Conservation (phyloP, 1,140 invertebrate species). For the Luehdorfia chinensis region DNA sequence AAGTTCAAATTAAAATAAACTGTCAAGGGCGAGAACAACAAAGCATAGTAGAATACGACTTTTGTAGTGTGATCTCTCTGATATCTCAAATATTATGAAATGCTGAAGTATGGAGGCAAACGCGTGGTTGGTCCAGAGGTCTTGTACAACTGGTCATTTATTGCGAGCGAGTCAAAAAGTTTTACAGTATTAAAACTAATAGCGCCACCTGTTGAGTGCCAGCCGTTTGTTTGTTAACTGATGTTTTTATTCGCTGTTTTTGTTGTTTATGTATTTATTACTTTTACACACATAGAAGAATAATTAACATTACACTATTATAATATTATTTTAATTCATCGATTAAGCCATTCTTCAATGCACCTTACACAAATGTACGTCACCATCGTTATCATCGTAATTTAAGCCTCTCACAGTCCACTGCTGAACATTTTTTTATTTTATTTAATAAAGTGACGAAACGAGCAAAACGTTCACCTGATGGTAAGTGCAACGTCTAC, state of each 20-base stretch:
- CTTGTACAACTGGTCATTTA: constrained; percentile 54
- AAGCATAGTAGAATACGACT: constrained; percentile 3
- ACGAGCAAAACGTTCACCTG: too few species aligned
- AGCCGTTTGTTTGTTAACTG: constrained; percentile 66
- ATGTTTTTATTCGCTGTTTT: constrained; percentile 57
- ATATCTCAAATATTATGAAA: background rate
- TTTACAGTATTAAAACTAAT: constrained; percentile 75
- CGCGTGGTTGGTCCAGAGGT: constrained; percentile 12
- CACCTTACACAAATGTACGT: too few species aligned
- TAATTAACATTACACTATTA: too few species aligned
- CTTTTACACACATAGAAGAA: too few species aligned
- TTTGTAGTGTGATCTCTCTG: constrained; percentile 1
- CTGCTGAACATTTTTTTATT: too few species aligned
- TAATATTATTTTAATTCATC: too few species aligned
- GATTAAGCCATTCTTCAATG: too few species aligned
- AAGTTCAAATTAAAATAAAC: constrained; percentile 13
- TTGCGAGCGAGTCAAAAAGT: constrained; percentile 68
- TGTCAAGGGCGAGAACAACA: constrained; percentile 2
- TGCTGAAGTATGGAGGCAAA: background rate
- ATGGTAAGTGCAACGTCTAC: too few species aligned
- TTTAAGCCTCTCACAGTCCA: too few species aligned
- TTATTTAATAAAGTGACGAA: too few species aligned
- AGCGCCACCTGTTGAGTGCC: constrained; percentile 67
- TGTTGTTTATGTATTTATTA: constrained; percentile 43
- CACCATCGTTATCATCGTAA: too few species aligned